Evolutionary conservation across 2,888 invertebrate species (phyloP).

Genomic region (Monoplex corrugatus): DNA sequence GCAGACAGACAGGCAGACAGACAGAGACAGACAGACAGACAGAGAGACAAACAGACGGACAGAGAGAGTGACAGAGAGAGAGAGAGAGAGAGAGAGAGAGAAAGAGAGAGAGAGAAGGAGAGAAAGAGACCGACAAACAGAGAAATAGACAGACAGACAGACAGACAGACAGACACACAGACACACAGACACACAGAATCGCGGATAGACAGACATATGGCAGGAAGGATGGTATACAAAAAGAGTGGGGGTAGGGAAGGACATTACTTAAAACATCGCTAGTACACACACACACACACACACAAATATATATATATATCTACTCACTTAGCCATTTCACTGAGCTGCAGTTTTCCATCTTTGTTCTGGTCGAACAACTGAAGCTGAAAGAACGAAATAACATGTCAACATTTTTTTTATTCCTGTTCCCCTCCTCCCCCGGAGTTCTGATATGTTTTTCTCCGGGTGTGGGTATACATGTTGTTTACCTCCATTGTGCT

Average conservation of each 20-base stretch:
- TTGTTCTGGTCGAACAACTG: conserved; percentile 97
- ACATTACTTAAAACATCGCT: too few relatives aligned
- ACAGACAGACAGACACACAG: neutral
- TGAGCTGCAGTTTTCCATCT: conserved; percentile 95
- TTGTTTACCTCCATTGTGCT: too few relatives aligned
- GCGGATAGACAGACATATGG: neutral
- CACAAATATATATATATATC: too few relatives aligned
- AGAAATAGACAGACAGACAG: neutral
- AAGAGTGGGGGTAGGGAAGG: too few relatives aligned
- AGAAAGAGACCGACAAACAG: conserved; percentile 2
- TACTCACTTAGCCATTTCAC: conserved; percentile 98
- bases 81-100: neutral
- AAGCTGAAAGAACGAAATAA: conserved; percentile 85
- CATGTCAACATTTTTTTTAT: too few relatives aligned
- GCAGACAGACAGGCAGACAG: too few relatives aligned
- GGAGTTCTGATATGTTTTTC: too few relatives aligned
- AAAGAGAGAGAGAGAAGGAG: conserved; percentile 35
- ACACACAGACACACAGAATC: conserved; percentile 34
- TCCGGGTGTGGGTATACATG: too few relatives aligned
- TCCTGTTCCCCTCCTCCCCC: too few relatives aligned
- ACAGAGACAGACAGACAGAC: too few relatives aligned
- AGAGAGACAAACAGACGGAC: neutral
- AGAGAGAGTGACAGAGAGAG: conserved; percentile 11
- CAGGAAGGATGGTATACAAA: too few relatives aligned
- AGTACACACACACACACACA: neutral